Evolutionary conservation across 1,140 invertebrate species (phyloP).

Genomic region (Drosophila malerkotliana): DNA sequence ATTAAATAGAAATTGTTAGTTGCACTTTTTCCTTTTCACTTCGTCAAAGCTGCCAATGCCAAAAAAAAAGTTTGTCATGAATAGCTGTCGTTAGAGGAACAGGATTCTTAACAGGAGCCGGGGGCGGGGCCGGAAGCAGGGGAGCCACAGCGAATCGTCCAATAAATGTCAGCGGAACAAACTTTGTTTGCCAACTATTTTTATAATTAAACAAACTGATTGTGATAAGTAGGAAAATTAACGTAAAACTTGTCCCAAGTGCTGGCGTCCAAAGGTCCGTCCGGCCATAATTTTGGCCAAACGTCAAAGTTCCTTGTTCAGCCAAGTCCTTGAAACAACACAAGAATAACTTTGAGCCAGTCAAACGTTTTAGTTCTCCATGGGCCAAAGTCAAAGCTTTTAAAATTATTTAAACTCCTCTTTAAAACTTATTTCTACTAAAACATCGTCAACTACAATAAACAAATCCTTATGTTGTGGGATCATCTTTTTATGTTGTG

Average conservation of each 20-base stretch:
- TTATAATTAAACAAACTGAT: constrained; percentile 75
- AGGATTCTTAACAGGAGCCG: background rate
- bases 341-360: constrained; percentile 9
- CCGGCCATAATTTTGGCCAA: constrained; percentile 54
- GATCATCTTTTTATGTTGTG: too few relatives aligned
- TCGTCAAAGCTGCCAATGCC: constrained; percentile 58
- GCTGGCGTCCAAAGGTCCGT: constrained; percentile 19
- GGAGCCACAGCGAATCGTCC: constrained; percentile 38
- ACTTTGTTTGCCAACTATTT: constrained; percentile 71
- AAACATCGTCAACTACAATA: too few relatives aligned
- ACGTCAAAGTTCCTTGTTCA: constrained; percentile 49
- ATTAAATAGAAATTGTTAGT: constrained; percentile 72
- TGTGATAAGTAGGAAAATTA: constrained; percentile 65
- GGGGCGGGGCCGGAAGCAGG: too few relatives aligned
- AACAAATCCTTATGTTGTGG: too few relatives aligned
- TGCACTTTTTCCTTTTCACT: constrained; percentile 60
- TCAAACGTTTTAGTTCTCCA: background rate
- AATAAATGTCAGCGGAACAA: constrained; percentile 68
- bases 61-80: constrained; percentile 65
- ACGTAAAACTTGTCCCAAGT: constrained; percentile 34
- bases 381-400: background rate
- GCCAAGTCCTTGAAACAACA: constrained; percentile 39
- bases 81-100: constrained; percentile 34
- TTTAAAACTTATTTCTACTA: too few relatives aligned
- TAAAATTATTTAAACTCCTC: background rate